Conservation (phyloP, 64 coral and sea anemone species). For the Actinia equina region DNA sequence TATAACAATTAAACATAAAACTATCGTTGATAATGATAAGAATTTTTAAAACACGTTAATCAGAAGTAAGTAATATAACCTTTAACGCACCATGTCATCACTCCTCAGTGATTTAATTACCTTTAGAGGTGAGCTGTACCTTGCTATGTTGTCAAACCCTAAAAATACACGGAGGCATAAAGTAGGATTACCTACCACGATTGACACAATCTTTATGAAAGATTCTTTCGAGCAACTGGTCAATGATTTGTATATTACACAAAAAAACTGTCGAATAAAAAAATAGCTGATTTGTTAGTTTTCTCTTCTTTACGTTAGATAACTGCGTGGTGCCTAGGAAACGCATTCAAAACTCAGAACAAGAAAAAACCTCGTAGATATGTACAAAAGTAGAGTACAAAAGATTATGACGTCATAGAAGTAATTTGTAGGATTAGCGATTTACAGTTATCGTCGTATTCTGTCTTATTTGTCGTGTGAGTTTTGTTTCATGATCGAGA, state of each 20-base stretch:
- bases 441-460: too few relatives aligned
- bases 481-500: too few relatives aligned
- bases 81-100: too few relatives aligned
- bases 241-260: background rate
- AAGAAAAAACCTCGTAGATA: background rate
- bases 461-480: too few relatives aligned
- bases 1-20: background rate
- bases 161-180: background rate
- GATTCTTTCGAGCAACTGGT: background rate
- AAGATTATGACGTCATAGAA: constrained; percentile 16
- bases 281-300: background rate
- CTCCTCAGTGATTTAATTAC: too few relatives aligned
- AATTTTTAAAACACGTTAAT: too few relatives aligned
- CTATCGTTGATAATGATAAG: background rate
- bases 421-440: background rate
- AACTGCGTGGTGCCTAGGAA: background rate
- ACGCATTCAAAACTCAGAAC: background rate
- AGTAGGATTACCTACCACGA: background rate
- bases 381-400: constrained; percentile 20
- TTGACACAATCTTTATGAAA: background rate
- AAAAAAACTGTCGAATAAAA: background rate
- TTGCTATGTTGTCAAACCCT: background rate
- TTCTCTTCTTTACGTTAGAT: background rate
- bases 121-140: background rate
- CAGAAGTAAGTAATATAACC: too few relatives aligned